Evolutionary conservation across 2,113 vertebrate genomes (phyloP), one percentile per base, ranked within the genome.

Genomic region (Ellobius talpinus): DNA sequence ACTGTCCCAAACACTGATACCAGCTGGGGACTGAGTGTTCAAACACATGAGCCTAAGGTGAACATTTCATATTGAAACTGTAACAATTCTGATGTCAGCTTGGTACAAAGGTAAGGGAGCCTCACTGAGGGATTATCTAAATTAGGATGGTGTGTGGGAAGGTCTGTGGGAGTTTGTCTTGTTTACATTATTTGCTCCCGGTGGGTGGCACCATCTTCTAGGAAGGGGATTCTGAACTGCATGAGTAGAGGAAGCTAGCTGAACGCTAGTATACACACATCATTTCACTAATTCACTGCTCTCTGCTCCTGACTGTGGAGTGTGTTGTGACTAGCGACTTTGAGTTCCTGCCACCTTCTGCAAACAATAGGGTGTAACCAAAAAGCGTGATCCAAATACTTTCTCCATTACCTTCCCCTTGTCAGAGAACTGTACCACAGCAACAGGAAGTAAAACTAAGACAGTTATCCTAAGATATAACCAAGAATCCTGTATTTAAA

Each of bases 401-500:
- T 63, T 63, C 81, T 45, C 24, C 7, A 42, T 42, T 84, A 63
- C 5, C 3, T 84, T 84, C 55, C n/a, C 61, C 63, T 63, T 63
- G 12, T 63, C 55, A 76, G 42, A 2, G 24, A 45, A 76, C 24
- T 74, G 42, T 74, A 74, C 11, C 73, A 24, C 79, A 61, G 13
- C n/a, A 84, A 2, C n/a, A 61, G 36, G 23, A 61, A 63, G 39
- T 61, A 63, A 84, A 84, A 63, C 24, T 29, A 63, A 82, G 36
- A 26, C 36, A 82, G 55, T 82, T 23, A 16, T 88, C 93, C 47
- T 79, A 94, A 70, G 42, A 19, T 52, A 88, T 26, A 61, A 45
- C 58, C 78, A 61, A 95, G 11, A 90, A 87, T 63, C n/a, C 61
- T 73, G 33, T 95, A 47, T 84, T 87, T 93, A 87, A 93, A 58